Percentiles rank a stretch among this genome's conserved stretches.
phyloP scores from a whole-genome alignment of 1,140 invertebrate species.

The Yoshiicerus persimilis region DNA sequence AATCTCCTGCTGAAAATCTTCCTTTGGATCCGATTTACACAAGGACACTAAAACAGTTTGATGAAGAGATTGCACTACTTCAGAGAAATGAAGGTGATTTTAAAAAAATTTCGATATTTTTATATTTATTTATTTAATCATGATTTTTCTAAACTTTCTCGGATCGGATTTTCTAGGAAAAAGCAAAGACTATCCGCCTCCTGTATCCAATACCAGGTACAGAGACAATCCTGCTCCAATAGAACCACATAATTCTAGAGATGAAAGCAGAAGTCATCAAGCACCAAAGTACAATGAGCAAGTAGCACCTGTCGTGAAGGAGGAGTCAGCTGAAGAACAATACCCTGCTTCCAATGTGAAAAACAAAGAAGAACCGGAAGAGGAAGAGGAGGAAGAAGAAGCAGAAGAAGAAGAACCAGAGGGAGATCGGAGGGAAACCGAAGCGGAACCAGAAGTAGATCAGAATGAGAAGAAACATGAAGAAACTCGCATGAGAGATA shows the following conservation, averaged over 20 bases:
- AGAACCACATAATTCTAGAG: neutral
- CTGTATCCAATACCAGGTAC: neutral
- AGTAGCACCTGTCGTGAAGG: neutral
- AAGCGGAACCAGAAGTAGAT: neutral
- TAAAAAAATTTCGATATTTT: neutral
- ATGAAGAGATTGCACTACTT: constrained; percentile 26
- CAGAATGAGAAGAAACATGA: neutral
- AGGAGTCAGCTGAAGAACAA: neutral
- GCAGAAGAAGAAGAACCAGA: neutral
- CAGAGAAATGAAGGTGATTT: neutral
- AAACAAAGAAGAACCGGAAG: neutral
- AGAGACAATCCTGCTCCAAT: neutral
- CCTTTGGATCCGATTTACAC: constrained; percentile 18
- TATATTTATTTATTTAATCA: neutral
- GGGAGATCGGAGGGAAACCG: too few species aligned
- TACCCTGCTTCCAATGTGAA: neutral
- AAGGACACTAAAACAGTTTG: constrained; percentile 25
- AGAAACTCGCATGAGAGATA: neutral
- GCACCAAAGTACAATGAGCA: neutral
- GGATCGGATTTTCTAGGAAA: neutral
- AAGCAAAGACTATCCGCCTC: neutral
- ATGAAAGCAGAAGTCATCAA: neutral
- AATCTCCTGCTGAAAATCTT: neutral
- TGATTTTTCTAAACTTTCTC: too few species aligned
- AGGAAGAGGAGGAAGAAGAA: constrained; percentile 8